These are phyloP conservation scores for Thymallus thymallus DNA, from an alignment of 2,113 vertebrate species.

Conservation along the genomic window DNA sequence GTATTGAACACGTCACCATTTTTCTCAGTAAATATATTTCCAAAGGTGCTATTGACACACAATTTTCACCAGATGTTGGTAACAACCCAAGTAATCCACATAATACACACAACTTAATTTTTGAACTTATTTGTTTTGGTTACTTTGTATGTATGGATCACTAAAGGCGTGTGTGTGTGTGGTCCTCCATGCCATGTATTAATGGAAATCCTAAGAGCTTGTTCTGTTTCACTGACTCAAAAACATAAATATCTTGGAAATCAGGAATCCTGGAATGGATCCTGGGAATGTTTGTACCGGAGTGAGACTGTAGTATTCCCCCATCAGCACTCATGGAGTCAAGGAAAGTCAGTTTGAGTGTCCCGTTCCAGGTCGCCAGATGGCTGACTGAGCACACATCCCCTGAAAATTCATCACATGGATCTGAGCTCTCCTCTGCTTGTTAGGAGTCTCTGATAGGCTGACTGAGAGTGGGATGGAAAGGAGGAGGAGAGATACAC, in stretches of 20 bases:
- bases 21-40: no score
- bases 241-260: background rate
- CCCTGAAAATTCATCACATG: background rate
- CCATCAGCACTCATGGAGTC: background rate
- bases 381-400: background rate
- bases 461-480: background rate
- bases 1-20: no score
- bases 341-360: background rate
- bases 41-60: no score
- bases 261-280: background rate
- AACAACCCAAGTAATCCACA: no score
- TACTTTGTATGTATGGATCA: no score
- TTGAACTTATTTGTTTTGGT: no score
- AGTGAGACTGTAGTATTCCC: background rate
- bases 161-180: constrained; percentile 16
- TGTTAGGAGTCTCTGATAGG: background rate
- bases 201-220: constrained; percentile 9
- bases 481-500: background rate
- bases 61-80: no score
- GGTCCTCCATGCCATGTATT: background rate
- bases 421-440: background rate
- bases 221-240: background rate
- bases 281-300: background rate
- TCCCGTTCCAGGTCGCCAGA: background rate
- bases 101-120: no score